Evolutionary conservation across 2,797 vertebrate species (phyloP).

Genomic region (Mormyrops boulengeri): DNA sequence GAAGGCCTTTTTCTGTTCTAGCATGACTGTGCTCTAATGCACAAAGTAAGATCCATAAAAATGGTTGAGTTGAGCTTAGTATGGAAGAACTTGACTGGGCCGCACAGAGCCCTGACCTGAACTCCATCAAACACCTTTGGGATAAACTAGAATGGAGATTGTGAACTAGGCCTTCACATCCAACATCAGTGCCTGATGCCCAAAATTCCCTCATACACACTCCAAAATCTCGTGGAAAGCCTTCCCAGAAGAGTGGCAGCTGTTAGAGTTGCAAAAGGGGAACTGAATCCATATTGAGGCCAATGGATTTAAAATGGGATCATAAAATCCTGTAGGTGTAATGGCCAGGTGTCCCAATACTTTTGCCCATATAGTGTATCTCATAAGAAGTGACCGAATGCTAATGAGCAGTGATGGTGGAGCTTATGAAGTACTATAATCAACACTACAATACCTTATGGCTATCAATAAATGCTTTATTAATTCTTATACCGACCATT

Average conservation of each 20-base stretch:
- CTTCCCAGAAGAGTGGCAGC: background rate
- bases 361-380: background rate
- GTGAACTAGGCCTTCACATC: background rate
- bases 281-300: background rate
- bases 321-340: background rate
- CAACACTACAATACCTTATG: background rate
- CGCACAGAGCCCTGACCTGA: background rate
- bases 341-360: background rate
- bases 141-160: background rate
- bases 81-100: background rate
- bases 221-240: background rate
- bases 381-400: background rate
- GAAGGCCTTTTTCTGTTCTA: background rate
- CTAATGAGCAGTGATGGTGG: background rate
- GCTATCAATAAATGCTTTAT: background rate
- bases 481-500: background rate
- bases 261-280: background rate
- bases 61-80: background rate
- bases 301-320: background rate
- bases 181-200: background rate
- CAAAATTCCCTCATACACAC: background rate
- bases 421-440: background rate
- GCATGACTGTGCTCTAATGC: background rate
- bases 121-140: background rate
- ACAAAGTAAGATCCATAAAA: background rate